A percentile compares a stretch with the other conserved stretches of the same genome.
These are phyloP conservation scores for Acridotheres tristis DNA, from an alignment of 2,797 vertebrate genomes.

Conservation along the genomic window DNA sequence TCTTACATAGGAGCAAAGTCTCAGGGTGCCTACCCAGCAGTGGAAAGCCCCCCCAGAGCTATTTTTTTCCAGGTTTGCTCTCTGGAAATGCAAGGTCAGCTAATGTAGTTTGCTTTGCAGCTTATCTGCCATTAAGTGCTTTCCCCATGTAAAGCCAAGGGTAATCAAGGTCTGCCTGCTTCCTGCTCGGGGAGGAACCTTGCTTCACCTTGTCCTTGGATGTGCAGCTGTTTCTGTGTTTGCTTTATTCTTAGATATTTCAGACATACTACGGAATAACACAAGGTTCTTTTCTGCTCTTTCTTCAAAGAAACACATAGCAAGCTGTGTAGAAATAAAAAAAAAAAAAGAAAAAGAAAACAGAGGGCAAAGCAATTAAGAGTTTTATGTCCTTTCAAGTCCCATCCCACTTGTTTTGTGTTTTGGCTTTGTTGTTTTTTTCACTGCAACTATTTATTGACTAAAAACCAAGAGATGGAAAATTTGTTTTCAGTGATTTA, in stretches of 20 bases:
- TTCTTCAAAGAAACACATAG: neutral
- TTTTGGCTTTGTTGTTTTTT: neutral
- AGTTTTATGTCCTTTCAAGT: neutral
- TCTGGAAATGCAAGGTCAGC: neutral
- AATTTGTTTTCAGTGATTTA: neutral
- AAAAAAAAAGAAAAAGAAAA: neutral
- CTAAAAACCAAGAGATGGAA: neutral
- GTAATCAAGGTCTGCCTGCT: neutral
- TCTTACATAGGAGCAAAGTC: accelerated
- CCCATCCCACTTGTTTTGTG: neutral
- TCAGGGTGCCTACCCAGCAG: neutral
- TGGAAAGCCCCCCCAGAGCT: neutral
- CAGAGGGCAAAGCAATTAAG: neutral
- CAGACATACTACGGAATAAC: neutral
- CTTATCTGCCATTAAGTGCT: neutral
- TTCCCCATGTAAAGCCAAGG: neutral
- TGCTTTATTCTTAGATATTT: neutral
- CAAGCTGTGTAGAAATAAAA: neutral
- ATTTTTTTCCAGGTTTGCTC: neutral
- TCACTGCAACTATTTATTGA: neutral
- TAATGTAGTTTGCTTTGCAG: neutral
- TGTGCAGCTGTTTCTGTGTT: neutral
- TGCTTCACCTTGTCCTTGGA: constrained; percentile 17
- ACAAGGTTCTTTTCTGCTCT: neutral
- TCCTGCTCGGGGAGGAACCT: neutral